These are phyloP conservation scores for Drosophila mauritiana DNA, from an alignment of 1,140 invertebrate genomes.

Conservation along the genomic window DNA sequence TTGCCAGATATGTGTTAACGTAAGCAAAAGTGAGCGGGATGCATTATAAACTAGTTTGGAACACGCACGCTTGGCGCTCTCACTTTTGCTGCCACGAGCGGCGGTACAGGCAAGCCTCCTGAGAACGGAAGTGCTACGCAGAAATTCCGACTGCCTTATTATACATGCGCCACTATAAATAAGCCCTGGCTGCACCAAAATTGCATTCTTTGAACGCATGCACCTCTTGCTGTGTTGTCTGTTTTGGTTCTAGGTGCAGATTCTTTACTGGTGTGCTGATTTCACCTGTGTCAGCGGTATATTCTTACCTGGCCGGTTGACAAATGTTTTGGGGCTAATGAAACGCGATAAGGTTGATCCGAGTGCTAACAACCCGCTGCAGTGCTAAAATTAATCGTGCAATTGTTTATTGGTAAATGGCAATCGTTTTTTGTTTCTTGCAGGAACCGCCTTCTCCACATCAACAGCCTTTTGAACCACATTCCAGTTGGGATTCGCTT, in stretches of 20 bases:
- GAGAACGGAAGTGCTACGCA: not conserved
- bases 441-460: conserved; percentile 24
- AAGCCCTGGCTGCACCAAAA: not conserved
- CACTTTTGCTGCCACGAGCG: conserved; percentile 20
- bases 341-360: conserved; percentile 63
- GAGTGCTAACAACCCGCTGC: conserved; percentile 31
- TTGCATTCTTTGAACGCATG: conserved; percentile 20
- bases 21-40: conserved; percentile 59
- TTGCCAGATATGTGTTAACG: conserved; percentile 24
- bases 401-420: conserved; percentile 43
- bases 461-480: conserved; percentile 8
- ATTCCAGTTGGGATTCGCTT: conserved; percentile 29
- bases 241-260: conserved; percentile 1
- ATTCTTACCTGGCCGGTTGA: conserved; percentile 17
- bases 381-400: conserved; percentile 25
- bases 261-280: conserved; percentile 1
- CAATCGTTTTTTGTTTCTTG: conserved; percentile 17
- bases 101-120: conserved; percentile 11
- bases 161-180: not conserved
- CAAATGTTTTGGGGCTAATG: conserved; percentile 35
- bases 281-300: conserved; percentile 40
- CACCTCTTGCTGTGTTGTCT: conserved; percentile 16
- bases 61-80: conserved; percentile 36
- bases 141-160: no score
- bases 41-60: conserved; percentile 54